Conservation (phyloP, 2,113 vertebrate species). For the Leptosomus discolor region DNA sequence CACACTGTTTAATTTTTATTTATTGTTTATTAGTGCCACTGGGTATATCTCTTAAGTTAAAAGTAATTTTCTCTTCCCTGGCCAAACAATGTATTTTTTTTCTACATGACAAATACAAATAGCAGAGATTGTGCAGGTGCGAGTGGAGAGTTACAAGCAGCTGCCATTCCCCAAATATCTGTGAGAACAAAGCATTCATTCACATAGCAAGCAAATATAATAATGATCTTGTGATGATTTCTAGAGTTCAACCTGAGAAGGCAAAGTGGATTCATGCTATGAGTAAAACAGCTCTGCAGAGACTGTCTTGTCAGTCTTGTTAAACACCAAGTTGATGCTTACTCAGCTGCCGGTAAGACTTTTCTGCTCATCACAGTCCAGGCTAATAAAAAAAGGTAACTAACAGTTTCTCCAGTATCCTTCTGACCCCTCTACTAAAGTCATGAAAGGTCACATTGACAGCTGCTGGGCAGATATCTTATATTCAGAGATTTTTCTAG, state of each 20-base stretch:
- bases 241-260: background rate
- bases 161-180: background rate
- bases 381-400: background rate
- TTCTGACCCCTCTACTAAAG: background rate
- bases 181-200: background rate
- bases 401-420: background rate
- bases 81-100: background rate
- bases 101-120: background rate
- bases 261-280: background rate
- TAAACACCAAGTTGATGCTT: background rate
- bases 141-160: background rate
- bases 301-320: background rate
- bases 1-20: background rate
- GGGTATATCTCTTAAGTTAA: background rate
- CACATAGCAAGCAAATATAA: background rate
- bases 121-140: background rate
- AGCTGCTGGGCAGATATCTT: background rate
- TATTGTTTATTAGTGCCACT: background rate
- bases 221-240: background rate
- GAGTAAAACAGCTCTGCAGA: background rate
- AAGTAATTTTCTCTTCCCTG: background rate
- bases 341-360: background rate
- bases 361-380: background rate
- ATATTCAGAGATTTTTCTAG: background rate
- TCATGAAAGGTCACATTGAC: background rate